Percentiles rank a stretch among this genome's conserved stretches.
Conservation (phyloP, 2,888 invertebrate species). For the Dynastes tityus region DNA sequence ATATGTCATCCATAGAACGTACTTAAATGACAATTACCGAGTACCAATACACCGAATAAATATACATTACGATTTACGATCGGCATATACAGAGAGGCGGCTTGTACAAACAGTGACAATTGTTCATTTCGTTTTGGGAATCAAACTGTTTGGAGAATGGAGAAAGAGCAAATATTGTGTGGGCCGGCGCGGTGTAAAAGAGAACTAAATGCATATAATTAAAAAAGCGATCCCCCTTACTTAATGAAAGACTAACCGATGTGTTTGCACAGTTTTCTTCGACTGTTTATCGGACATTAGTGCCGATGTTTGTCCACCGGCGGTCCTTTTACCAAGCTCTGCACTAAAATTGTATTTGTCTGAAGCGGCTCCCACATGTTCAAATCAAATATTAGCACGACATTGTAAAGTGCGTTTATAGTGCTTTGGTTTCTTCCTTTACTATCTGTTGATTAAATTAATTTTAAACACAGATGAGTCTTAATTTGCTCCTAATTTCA, state of each 20-base stretch:
- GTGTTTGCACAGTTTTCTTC: constrained; percentile 48
- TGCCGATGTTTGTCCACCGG: constrained; percentile 41
- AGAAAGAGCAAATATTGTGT: constrained; percentile 34
- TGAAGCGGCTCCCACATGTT: constrained; percentile 43
- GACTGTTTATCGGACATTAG: constrained; percentile 46
- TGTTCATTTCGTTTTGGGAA: constrained; percentile 36
- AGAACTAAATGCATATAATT: constrained; percentile 47
- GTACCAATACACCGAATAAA: constrained; percentile 19
- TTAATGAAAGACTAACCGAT: constrained; percentile 48
- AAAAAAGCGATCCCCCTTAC: constrained; percentile 36
- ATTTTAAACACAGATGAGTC: neutral
- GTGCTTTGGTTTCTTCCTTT: constrained; percentile 18
- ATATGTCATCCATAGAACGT: constrained; percentile 23
- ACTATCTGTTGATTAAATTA: neutral
- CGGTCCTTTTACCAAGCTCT: constrained; percentile 38
- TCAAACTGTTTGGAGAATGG: constrained; percentile 39
- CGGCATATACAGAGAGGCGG: constrained; percentile 8
- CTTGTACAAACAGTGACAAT: constrained; percentile 31
- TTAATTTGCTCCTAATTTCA: neutral
- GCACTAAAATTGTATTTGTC: constrained; percentile 43
- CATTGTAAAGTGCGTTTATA: constrained; percentile 35
- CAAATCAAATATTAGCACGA: constrained; percentile 35
- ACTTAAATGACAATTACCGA: constrained; percentile 41
- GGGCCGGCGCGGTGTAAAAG: constrained; percentile 33
- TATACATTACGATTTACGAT: constrained; percentile 31